phyloP scores from a whole-genome alignment of 2,888 invertebrate species.

The Balanococcus diminutus region DNA sequence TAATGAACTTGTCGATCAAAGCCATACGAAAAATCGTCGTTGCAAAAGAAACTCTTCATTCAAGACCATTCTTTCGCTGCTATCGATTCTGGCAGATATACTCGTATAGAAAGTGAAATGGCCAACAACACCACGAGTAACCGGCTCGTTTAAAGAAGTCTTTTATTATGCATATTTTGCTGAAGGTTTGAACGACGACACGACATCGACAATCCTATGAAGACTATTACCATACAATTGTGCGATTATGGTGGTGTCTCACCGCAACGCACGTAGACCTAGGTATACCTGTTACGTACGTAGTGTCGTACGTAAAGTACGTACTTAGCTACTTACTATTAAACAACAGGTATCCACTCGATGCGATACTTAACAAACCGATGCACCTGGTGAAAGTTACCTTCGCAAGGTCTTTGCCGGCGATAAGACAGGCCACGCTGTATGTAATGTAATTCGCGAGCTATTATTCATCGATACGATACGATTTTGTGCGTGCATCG shows the following conservation, averaged over 20 bases:
- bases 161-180: background rate
- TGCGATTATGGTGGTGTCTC: background rate
- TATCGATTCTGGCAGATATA: no score
- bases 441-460: background rate
- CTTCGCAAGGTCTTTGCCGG: conserved; percentile 28
- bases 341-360: background rate
- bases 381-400: conserved; percentile 32
- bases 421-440: background rate
- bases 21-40: background rate
- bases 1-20: conserved; percentile 24
- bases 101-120: no score
- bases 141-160: no score
- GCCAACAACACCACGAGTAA: no score
- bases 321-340: background rate
- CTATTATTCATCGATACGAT: background rate
- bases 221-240: no score
- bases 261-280: background rate
- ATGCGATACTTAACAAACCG: background rate
- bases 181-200: background rate
- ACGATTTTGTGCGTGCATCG: background rate
- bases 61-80: no score
- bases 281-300: background rate
- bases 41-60: background rate
- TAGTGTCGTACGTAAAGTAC: background rate
- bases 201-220: no score